These are phyloP conservation scores for Drosophila lowei DNA, from an alignment of 1,140 invertebrate genomes.

Conservation along the genomic window DNA sequence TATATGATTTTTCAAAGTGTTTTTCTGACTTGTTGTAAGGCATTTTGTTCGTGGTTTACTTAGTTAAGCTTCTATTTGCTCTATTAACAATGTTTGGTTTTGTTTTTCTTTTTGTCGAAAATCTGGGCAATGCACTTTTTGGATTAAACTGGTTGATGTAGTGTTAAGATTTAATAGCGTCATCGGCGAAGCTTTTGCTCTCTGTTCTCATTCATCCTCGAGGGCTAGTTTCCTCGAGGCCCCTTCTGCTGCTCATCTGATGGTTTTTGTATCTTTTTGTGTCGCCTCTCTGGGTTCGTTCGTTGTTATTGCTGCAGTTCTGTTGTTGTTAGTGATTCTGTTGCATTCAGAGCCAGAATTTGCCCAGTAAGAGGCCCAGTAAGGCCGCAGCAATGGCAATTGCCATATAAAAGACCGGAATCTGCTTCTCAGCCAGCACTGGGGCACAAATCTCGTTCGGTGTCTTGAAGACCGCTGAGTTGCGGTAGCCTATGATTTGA, in stretches of 20 bases:
- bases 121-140: slow-evolving; percentile 13
- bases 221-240: background rate
- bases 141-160: background rate
- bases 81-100: slow-evolving; percentile 16
- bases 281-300: slow-evolving; percentile 15
- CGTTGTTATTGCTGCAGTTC: slow-evolving; percentile 29
- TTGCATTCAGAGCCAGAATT: slow-evolving; percentile 85
- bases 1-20: too few relatives aligned
- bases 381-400: slow-evolving; percentile 84
- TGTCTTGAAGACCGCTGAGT: slow-evolving; percentile 53
- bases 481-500: slow-evolving; percentile 85
- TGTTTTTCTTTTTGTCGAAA: slow-evolving; percentile 10
- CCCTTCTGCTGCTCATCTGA: background rate
- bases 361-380: slow-evolving; percentile 85
- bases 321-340: slow-evolving; percentile 28
- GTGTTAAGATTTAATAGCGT: background rate
- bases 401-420: slow-evolving; percentile 84
- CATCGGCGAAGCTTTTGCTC: slow-evolving; percentile 2
- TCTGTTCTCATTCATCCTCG: background rate
- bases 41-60: too few relatives aligned
- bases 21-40: too few relatives aligned
- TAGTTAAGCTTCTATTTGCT: background rate
- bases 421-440: slow-evolving; percentile 82
- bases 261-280: too few relatives aligned
- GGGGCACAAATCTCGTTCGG: slow-evolving; percentile 75